Evolutionary conservation across 2,113 vertebrate genomes (phyloP), one percentile per base, ranked within the genome.

Genomic region (Grammomys dolichurus): DNA sequence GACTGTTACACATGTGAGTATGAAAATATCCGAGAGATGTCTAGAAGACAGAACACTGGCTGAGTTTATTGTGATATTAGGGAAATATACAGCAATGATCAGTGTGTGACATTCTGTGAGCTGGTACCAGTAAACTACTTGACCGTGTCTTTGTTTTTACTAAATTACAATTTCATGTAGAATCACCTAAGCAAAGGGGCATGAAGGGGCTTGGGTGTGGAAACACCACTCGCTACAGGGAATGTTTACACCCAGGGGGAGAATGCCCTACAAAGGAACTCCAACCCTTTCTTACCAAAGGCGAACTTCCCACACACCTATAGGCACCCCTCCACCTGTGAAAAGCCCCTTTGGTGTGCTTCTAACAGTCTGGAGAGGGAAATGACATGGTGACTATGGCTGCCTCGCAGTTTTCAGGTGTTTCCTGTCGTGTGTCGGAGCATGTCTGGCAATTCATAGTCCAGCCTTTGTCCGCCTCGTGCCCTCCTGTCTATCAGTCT

Each of bases 11-110:
- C 22, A 36, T 26, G 54, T 84, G 58, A 85, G 48, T 36, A 90
- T 51, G n/a, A 65, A 93, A 26, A 89, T 51, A 92, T 54, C 7
- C 87, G 86, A 95, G 46, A 89, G 90, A 81, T 69, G 92, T 58
- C 24, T 87, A 33, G 40, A 36, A 69, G 26, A 93, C 14, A 60
- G 17, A 77, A 88, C 82, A 77, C 26, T 33, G 84, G 73, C 7
- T 20, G 11, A 48, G 81, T 81, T 54, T 89, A 77, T 77, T 88
- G 78, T 69, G 43, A 33, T 84, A 51, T 26, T 36, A 60, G 54
- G 17, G 51, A 67, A 92, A 17, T 43, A 2, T 60, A 33, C 1
- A 33, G 65, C 69, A 28, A 82, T 2, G 51, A 63, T 20, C n/a
- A 13, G 31, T 11, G 2, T 0, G 0, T 80, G 75, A 65, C 48